These are phyloP conservation scores for Sclerurus mexicanus DNA, from an alignment of 2,113 vertebrate genomes.

Conservation along the genomic window DNA sequence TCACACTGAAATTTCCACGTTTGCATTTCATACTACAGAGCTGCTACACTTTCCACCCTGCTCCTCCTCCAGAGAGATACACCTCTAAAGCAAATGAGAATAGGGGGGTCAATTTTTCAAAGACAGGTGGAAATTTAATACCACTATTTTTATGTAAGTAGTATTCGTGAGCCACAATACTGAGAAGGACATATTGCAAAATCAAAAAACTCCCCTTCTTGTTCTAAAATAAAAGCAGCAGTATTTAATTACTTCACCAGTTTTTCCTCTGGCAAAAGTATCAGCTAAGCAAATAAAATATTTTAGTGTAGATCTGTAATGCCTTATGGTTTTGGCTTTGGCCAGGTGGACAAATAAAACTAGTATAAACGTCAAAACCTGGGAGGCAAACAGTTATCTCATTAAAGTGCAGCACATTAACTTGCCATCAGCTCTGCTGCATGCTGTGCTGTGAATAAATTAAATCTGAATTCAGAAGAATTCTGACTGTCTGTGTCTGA, in stretches of 20 bases:
- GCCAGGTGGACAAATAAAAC: constrained; percentile 65
- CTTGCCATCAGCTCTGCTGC: constrained; percentile 61
- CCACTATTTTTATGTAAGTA: constrained; percentile 5
- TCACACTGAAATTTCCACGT: background rate
- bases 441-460: constrained; percentile 68
- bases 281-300: constrained; percentile 35
- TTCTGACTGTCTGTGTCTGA: constrained; percentile 48
- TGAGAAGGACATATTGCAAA: constrained; percentile 8
- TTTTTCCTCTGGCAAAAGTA: background rate
- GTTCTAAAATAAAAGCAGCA: background rate
- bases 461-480: constrained; percentile 63
- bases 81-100: background rate
- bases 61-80: background rate
- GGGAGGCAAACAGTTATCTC: constrained; percentile 64
- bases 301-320: constrained; percentile 14
- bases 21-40: background rate
- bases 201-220: background rate
- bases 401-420: constrained; percentile 73
- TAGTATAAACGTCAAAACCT: constrained; percentile 54
- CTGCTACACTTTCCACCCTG: background rate
- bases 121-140: background rate
- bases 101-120: background rate
- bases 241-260: background rate
- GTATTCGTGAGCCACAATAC: background rate
- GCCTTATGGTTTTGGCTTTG: constrained; percentile 23